Percentiles rank a stretch among this genome's conserved stretches.
These are phyloP conservation scores for Formicarius rufipectus DNA, from an alignment of 2,113 vertebrate species.

Conservation along the genomic window DNA sequence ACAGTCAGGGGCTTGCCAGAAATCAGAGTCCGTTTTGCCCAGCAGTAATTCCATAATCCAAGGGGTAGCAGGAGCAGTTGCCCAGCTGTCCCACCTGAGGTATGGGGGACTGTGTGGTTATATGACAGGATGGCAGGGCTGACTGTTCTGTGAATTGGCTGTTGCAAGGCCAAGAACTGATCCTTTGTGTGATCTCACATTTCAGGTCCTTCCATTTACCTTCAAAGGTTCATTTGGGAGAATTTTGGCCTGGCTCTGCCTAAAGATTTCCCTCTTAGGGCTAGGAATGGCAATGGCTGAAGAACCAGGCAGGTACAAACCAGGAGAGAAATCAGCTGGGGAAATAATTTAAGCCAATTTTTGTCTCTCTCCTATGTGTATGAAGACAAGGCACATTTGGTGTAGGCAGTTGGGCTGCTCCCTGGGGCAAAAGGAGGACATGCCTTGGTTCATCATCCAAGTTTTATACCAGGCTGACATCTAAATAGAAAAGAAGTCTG, in stretches of 20 bases:
- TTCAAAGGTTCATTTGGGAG: background rate
- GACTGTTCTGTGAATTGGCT: background rate
- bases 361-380: background rate
- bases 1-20: background rate
- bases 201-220: background rate
- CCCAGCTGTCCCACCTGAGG: background rate
- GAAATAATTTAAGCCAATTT: background rate
- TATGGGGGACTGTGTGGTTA: rapidly evolving
- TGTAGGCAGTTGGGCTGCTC: background rate
- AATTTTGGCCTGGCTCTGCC: background rate
- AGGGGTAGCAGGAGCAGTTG: background rate
- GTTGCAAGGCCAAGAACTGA: background rate
- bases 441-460: background rate
- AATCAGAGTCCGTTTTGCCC: rapidly evolving
- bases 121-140: background rate
- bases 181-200: background rate
- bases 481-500: background rate
- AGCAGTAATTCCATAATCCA: background rate
- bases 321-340: background rate
- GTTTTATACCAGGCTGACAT: background rate
- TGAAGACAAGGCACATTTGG: rapidly evolving
- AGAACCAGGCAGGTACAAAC: background rate
- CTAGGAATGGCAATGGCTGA: background rate
- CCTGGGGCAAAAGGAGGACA: background rate
- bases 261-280: background rate